phyloP scores from a whole-genome alignment of 2,888 invertebrate genomes.

The Dichetophora obliterata region DNA sequence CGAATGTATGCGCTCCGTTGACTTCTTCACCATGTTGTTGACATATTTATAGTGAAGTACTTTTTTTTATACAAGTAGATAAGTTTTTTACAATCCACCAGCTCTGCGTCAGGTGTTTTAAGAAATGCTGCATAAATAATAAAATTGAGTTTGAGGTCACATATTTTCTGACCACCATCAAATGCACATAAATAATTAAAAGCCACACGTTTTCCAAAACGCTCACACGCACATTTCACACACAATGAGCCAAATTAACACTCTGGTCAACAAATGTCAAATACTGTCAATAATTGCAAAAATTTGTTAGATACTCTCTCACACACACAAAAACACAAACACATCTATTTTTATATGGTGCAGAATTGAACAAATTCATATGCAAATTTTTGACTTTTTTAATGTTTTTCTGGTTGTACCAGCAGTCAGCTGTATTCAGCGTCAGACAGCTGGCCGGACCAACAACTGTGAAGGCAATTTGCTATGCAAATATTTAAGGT shows the following conservation, averaged over 20 bases:
- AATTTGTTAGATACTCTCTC: neutral
- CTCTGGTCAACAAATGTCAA: neutral
- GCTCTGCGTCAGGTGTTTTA: neutral
- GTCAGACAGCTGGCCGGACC: neutral
- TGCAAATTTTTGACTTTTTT: constrained; percentile 5
- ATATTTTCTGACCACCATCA: neutral
- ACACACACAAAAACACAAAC: neutral
- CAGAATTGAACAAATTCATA: constrained; percentile 32
- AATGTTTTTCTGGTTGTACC: neutral
- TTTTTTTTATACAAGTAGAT: neutral
- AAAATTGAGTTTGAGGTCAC: neutral
- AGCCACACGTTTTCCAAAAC: neutral
- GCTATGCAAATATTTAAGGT: neutral
- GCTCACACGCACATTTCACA: neutral
- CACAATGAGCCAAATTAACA: constrained; percentile 26
- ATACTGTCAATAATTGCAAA: constrained; percentile 24
- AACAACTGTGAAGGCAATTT: constrained; percentile 6
- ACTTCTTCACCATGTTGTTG: constrained; percentile 11
- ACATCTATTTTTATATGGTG: neutral
- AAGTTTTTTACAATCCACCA: neutral
- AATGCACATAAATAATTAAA: neutral
- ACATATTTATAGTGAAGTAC: constrained; percentile 23
- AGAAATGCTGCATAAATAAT: neutral
- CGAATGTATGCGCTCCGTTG: neutral
- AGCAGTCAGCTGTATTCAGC: neutral